Base-by-base conservation (phyloP, 35 echinoderm and acorn worm species). In the Acanthaster planci region DNA sequence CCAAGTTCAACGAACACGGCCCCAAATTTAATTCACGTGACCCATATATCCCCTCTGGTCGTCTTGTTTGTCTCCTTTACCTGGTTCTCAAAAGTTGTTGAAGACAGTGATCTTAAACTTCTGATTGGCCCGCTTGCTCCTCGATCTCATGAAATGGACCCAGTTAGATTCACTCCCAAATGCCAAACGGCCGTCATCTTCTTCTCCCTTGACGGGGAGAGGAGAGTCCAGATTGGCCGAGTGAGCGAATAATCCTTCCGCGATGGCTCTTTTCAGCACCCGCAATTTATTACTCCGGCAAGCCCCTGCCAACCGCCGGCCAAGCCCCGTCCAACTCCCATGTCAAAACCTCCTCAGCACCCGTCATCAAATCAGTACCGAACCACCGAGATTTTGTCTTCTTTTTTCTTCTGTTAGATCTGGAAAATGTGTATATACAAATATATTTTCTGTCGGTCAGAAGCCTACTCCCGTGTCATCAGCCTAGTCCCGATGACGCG, bases 321-420 rank as follows among this genome's bases (percentile, higher is more conserved):
- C 64, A 72, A 31, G 64, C 64, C 64, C 64, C 64, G 26, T 72
- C 64, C 34, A 34, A 72, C 64, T 72, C 64, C 60, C 64, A 29
- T 72, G 64, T 72, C 64, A 72, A 29, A 34, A 7, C 23, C 64
- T 26, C 64, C 23, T 16, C 1, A 2, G 26, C 60, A 7, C 64
- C 64, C 14, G 19, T 72, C 64, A 14, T 26, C 64, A 29, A 5
- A 12, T 14, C 7, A 26, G 3, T 10, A 3, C 64, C 64, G 26
- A 26, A 72, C n/a, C 2, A 9, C 23, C 64, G 9, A 7, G 42
- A 47, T 47, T 47, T 6, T 12, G 12, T 47, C 12, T 47, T 47
- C 42, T 47, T 47, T 12, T 47, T 47, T 47, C 4, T 47, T 47
- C 12, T 47, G 4, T 47, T 47, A 12, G 42, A 6, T 47, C 42